phyloP scores from a whole-genome alignment of 1,140 invertebrate genomes.

The Drosophila seguyi region DNA sequence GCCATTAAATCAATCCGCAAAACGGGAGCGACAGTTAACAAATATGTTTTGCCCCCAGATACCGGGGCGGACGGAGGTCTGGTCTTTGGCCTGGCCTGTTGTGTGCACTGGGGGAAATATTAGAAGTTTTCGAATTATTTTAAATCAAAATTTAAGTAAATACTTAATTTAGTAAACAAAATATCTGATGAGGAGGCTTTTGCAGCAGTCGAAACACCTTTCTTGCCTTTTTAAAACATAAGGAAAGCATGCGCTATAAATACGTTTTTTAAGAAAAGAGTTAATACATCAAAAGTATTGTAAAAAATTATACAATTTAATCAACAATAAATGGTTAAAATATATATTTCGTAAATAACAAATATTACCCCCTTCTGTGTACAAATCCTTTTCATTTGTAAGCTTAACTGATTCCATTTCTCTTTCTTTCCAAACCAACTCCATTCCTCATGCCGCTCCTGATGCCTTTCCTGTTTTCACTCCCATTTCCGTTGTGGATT shows the following conservation, averaged over 20 bases:
- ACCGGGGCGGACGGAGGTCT: not conserved
- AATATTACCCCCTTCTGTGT: not conserved
- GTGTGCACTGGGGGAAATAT: conserved; percentile 18
- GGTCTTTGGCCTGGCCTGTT: conserved; percentile 5
- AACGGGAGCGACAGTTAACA: conserved; percentile 46
- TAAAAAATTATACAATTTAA: not conserved
- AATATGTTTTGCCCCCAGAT: conserved; percentile 31
- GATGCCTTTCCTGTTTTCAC: not conserved
- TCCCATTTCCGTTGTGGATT: not conserved
- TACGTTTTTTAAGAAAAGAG: too few species aligned
- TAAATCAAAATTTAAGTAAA: too few species aligned
- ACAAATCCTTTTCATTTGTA: conserved; percentile 34
- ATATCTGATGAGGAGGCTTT: too few species aligned
- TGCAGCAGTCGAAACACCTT: too few species aligned
- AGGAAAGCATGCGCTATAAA: too few species aligned
- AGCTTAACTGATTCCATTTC: conserved; percentile 29
- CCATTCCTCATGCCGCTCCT: not conserved
- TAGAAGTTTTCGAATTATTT: too few species aligned
- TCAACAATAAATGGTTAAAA: not conserved
- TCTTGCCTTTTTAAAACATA: too few species aligned
- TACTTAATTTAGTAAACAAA: too few species aligned
- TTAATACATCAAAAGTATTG: too few species aligned
- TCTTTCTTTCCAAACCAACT: not conserved
- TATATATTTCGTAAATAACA: too few species aligned
- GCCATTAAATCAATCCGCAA: conserved; percentile 55